These are phyloP conservation scores for Tapera naevia DNA, from an alignment of 2,797 vertebrate genomes.

Conservation along the genomic window DNA sequence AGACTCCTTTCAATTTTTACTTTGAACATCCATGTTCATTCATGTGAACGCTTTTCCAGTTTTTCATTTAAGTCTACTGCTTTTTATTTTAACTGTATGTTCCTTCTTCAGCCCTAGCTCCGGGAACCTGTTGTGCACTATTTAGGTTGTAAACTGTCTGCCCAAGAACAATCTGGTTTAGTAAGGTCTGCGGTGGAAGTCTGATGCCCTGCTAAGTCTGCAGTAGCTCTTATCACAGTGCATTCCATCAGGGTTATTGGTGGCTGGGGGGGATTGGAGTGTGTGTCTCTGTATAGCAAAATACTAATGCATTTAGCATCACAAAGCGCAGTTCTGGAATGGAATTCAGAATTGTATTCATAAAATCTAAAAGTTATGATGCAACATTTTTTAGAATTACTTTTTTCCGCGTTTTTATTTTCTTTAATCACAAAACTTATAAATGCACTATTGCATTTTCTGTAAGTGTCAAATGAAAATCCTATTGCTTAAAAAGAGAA, in stretches of 20 bases:
- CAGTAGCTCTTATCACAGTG: neutral
- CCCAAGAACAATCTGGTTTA: neutral
- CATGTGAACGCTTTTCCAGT: fast-evolving
- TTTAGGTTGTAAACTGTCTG: neutral
- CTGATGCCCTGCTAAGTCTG: neutral
- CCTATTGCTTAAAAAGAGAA: neutral
- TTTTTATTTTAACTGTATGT: neutral
- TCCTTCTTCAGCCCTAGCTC: neutral
- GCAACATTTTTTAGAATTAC: neutral
- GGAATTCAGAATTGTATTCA: neutral
- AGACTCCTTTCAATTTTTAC: neutral
- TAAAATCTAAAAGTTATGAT: neutral
- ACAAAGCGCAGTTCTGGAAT: neutral
- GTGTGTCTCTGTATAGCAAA: neutral
- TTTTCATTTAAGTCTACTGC: neutral
- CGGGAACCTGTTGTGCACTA: neutral
- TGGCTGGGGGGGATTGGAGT: neutral
- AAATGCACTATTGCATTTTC: neutral
- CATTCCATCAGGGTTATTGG: neutral
- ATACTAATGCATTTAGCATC: neutral
- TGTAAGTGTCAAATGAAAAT: neutral
- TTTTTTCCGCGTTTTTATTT: neutral
- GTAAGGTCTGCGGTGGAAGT: neutral
- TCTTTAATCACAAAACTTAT: neutral
- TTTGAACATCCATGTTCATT: neutral